phyloP scores from a whole-genome alignment of 2,888 invertebrate genomes.

The Harpagoxenus sublaevis region DNA sequence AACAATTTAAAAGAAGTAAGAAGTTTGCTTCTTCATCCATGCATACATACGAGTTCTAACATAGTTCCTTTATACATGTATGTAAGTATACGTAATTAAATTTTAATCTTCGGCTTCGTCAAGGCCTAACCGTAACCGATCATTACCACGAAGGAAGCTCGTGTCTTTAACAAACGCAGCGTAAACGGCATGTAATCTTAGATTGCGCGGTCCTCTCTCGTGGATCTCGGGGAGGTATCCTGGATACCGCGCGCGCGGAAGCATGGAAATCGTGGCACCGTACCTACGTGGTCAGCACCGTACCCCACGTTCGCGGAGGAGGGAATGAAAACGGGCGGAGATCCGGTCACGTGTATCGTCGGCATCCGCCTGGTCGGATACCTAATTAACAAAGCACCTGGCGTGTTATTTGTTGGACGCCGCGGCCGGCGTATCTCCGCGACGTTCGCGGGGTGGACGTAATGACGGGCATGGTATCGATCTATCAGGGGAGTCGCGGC shows the following conservation, averaged over 20 bases:
- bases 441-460: constrained; percentile 49
- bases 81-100: constrained; percentile 6
- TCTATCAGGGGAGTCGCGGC: constrained; percentile 75
- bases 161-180: constrained; percentile 14
- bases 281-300: background rate
- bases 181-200: constrained; percentile 16
- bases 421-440: constrained; percentile 46
- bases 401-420: constrained; percentile 74
- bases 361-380: constrained; percentile 52
- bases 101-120: constrained; percentile 6
- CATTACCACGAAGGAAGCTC: background rate
- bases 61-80: background rate
- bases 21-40: background rate
- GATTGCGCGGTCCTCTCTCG: constrained; percentile 8
- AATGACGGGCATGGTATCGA: constrained; percentile 75
- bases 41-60: background rate
- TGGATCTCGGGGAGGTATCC: background rate
- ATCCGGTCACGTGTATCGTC: constrained; percentile 74
- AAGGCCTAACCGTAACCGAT: background rate
- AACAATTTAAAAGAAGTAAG: background rate
- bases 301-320: background rate
- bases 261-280: constrained; percentile 29
- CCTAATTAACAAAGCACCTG: constrained; percentile 70
- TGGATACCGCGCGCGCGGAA: constrained; percentile 30
- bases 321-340: constrained; percentile 64